These are phyloP conservation scores for Micoletzkya japonica DNA, from an alignment of 2,888 invertebrate genomes.

Conservation along the genomic window DNA sequence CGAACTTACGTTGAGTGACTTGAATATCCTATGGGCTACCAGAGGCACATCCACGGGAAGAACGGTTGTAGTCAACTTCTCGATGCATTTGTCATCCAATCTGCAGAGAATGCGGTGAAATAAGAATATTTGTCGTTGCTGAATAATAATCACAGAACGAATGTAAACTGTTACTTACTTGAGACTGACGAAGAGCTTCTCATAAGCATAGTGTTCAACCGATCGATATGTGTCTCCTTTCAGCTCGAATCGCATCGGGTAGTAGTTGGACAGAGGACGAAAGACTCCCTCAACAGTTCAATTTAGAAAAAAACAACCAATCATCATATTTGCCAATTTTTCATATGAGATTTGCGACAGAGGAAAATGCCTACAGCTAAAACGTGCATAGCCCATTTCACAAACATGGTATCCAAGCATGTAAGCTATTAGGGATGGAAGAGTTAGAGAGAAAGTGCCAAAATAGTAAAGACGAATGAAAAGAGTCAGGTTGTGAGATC, in stretches of 20 bases:
- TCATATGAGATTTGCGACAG: no score
- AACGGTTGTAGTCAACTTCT: conserved; percentile 58
- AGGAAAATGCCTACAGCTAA: no score
- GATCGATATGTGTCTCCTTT: conserved; percentile 50
- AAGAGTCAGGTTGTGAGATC: no score
- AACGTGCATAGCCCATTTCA: no score
- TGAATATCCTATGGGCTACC: conserved; percentile 49
- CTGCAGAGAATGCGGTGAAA: conserved; percentile 34
- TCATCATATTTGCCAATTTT: no score
- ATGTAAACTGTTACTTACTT: neutral
- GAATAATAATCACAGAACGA: neutral
- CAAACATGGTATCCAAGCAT: no score
- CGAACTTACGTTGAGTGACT: conserved; percentile 42
- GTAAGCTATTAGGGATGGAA: no score
- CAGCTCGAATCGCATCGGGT: conserved; percentile 45
- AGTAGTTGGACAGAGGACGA: conserved; percentile 60
- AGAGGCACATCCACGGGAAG: conserved; percentile 51
- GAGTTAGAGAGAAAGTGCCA: no score
- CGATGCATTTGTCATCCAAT: conserved; percentile 53
- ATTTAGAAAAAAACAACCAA: no score
- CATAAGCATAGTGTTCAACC: conserved; percentile 62
- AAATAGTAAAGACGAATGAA: no score
- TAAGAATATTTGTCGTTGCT: neutral
- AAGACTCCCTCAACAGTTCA: conserved; percentile 54
- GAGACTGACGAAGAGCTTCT: conserved; percentile 47